Evolutionary conservation across 1,140 invertebrate species (phyloP), one percentile per base, ranked within the genome.

Genomic region (Aphaenogaster floridana): DNA sequence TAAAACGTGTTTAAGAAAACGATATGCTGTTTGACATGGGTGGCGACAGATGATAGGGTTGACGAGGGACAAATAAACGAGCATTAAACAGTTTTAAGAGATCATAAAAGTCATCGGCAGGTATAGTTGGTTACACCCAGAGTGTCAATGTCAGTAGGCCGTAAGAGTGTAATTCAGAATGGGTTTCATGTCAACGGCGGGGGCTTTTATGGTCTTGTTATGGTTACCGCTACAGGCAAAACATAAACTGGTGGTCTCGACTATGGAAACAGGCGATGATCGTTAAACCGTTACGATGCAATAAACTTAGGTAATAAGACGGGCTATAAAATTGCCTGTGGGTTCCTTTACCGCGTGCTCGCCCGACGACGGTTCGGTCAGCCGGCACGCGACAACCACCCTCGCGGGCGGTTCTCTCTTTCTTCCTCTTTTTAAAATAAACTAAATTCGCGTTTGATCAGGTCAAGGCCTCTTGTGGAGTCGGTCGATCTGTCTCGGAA

Each of bases 271-370:
- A n/a, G 79, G 87, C 90, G 89, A 93, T 91, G 93, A 95, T 95
- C 94, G 94, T 95, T 95, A 94, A 95, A 94, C 91, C 86, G 92
- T 95, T 94, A 95, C 94, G 94, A 95, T 91, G 94, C 91, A 95
- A 95, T 95, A 95, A 95, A 95, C 92, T 92, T 92, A 92, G 92
- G 92, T 89, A 93, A 94, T 94, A 93, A 94, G 92, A 94, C 92
- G 91, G 80, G 91, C 94, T 93, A 95, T 95, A 95, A 95, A 94
- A 89, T 88, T 89, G 91, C 90, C 85, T 69, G 61, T 89, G 90
- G 90, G 85, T 72, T 85, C 90, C 68, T 91, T 68, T 91, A 89
- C 84, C 87, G 84, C 89, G 90, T 88, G 90, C 91, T 86, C 86
- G 85, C 64, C 86, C 87, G 89, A 83, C 86, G 54, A 86, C 84